A percentile compares a stretch with the other conserved stretches of the same genome.
Evolutionary conservation across 1,140 invertebrate species (phyloP).

Genomic region (Eubasilissa regina): DNA sequence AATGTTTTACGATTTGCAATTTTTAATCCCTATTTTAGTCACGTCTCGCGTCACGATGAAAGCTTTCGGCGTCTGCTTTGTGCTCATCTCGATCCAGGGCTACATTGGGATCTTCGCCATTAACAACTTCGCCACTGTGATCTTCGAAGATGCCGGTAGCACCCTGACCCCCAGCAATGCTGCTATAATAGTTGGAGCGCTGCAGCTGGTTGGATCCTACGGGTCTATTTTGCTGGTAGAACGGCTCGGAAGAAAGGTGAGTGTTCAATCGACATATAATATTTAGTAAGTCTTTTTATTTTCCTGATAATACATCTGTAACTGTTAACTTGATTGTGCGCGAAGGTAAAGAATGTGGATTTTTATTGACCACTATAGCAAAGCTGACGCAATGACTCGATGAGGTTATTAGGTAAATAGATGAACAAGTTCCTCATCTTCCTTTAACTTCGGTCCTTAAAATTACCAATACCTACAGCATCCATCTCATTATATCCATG

Average conservation of each 20-base stretch:
- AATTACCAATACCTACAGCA: too few species aligned
- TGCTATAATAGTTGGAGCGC: constrained; percentile 43
- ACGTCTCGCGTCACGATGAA: constrained; percentile 11
- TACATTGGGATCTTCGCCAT: constrained; percentile 54
- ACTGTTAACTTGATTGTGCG: too few species aligned
- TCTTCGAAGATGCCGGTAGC: constrained; percentile 50
- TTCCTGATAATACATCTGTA: neutral
- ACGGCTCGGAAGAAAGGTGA: constrained; percentile 62
- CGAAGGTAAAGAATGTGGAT: too few species aligned
- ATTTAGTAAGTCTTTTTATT: neutral
- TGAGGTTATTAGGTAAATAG: neutral
- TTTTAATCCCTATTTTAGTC: neutral
- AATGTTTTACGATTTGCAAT: neutral
- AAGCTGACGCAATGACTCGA: neutral
- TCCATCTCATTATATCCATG: too few species aligned
- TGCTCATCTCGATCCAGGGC: constrained; percentile 40
- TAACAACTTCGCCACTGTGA: constrained; percentile 43
- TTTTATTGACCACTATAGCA: neutral
- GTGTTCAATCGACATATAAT: neutral
- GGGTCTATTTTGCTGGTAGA: constrained; percentile 63
- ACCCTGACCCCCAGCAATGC: constrained; percentile 26
- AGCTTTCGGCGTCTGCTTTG: constrained; percentile 44
- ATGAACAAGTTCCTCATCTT: neutral
- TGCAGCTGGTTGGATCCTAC: constrained; percentile 55
- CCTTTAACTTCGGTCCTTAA: too few species aligned